These are phyloP conservation scores for Podarcis muralis DNA, from an alignment of 2,113 vertebrate species.

Conservation along the genomic window DNA sequence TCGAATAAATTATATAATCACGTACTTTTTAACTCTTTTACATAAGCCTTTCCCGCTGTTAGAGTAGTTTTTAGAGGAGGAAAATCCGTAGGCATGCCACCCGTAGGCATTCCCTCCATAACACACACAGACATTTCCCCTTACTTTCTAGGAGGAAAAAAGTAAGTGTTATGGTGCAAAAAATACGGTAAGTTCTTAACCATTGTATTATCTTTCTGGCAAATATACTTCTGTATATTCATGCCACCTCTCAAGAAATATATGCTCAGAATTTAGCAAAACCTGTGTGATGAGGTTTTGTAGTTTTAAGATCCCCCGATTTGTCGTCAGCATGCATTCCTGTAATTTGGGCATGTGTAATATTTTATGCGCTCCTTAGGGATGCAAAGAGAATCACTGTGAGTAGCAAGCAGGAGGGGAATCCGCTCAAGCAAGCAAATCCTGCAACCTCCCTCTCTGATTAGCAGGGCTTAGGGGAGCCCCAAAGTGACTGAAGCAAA, in stretches of 20 bases:
- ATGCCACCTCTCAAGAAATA: neutral
- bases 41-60: no score
- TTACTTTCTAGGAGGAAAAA: no score
- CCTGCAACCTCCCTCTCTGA: neutral
- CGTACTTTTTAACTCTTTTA: no score
- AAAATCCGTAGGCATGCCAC: no score
- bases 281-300: neutral
- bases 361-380: neutral
- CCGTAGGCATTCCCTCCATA: no score
- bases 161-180: no score
- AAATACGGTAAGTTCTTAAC: no score
- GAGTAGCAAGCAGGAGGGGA: neutral
- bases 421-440: neutral
- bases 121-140: no score
- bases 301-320: neutral
- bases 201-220: neutral
- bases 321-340: neutral
- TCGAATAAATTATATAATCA: no score
- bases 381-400: neutral
- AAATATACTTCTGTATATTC: neutral
- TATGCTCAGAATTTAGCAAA: neutral
- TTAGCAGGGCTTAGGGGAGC: neutral
- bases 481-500: neutral
- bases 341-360: neutral
- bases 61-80: no score